Evolutionary conservation across 2,888 invertebrate genomes (phyloP), one percentile per base, ranked within the genome.

Genomic region (Netelia melanura): DNA sequence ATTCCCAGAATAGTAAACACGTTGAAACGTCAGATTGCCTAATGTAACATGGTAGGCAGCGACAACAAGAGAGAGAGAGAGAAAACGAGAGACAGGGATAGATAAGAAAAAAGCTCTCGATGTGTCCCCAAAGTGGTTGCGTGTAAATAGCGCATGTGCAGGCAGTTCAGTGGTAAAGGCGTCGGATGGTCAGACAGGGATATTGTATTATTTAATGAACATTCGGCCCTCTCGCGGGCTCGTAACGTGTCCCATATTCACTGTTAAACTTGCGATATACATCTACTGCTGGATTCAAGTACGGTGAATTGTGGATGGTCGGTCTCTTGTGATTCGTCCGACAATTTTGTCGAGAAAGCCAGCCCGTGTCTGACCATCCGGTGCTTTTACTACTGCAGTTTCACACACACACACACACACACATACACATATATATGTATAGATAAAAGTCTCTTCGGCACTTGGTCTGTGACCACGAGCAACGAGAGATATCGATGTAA

Each of bases 131-230:
- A 67, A 23, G 77, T 68, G 25, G 77, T 58, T 58, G 43, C 58
- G 43, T 81, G 67, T 74, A 58, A 75, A 64, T 65, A 56, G 64
- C 43, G 17, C 11, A 48, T 48, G 81, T 38, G 25, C 58, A 21
- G 14, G 14, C 23, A 70, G 30, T 80, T 65, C 43, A 68, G 65
- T 67, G 71, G 76, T 56, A 23, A 65, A 52, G 61, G 65, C 61
- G 65, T 64, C 64, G 64, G 23, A 76, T 67, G 71, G 52, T 52
- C 76, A 65, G 61, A 72, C 71, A 76, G 38, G n/a, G 65, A 76
- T 80, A 72, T 67, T 80, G 30, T 43, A 70, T 64, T 78, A 83
- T 75, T 70, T 48, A 83, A 43, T 48, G 56, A 70, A 44, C 62
- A 23, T 25, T 43, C 2, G 64, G 11, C 38, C 5, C 48, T 71